Conservation (phyloP, 1,140 invertebrate genomes). For the Rhizoglyphus robini region DNA sequence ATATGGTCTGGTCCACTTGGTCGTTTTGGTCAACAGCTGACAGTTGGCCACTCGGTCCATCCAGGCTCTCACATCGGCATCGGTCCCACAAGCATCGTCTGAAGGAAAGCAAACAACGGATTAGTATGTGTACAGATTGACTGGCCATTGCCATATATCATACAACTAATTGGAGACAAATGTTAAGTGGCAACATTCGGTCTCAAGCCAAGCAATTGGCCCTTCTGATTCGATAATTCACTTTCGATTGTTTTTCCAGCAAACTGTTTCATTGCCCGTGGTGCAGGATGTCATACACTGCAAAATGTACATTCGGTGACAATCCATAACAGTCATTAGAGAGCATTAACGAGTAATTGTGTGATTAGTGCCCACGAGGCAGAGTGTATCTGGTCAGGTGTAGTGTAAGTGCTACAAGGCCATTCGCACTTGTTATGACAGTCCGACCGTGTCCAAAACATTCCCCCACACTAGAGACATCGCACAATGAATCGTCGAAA, state of each 20-base stretch:
- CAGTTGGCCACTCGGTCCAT: slow-evolving; percentile 81
- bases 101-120: neutral
- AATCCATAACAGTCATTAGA: too few relatives aligned
- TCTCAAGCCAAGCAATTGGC: neutral
- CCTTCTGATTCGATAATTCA: neutral
- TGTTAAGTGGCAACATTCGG: neutral
- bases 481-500: too few relatives aligned
- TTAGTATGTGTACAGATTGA: too few relatives aligned
- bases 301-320: too few relatives aligned
- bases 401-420: too few relatives aligned
- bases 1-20: slow-evolving; percentile 37
- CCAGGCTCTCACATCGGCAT: slow-evolving; percentile 68
- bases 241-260: neutral
- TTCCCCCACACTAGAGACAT: too few relatives aligned
- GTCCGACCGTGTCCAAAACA: too few relatives aligned
- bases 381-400: too few relatives aligned
- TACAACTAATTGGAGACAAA: neutral
- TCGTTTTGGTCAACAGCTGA: slow-evolving; percentile 47
- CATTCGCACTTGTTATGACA: too few relatives aligned
- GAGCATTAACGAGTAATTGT: too few relatives aligned
- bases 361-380: too few relatives aligned
- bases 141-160: slow-evolving; percentile 40
- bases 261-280: neutral
- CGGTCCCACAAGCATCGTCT: slow-evolving; percentile 64
- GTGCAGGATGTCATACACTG: too few relatives aligned